Evolutionary conservation across 2,888 invertebrate genomes (phyloP).

Genomic region (Steinernema scapterisci): DNA sequence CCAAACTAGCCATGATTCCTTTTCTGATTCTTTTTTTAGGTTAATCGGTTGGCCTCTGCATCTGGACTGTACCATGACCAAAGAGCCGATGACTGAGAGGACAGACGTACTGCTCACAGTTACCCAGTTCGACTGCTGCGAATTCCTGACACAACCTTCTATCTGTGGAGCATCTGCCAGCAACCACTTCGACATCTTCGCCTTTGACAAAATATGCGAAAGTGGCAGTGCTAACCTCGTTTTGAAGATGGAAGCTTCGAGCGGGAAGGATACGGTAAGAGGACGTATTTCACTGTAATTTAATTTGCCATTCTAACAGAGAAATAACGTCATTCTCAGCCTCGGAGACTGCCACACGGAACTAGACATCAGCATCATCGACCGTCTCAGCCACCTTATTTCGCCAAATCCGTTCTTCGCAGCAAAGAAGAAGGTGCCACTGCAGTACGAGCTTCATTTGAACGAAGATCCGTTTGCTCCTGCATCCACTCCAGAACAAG

Average conservation of each 20-base stretch:
- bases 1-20: neutral
- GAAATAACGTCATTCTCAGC: neutral
- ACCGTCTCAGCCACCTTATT: constrained; percentile 1
- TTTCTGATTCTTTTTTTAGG: neutral
- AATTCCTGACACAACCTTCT: neutral
- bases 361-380: constrained; percentile 14
- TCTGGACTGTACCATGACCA: neutral
- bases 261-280: constrained; percentile 2
- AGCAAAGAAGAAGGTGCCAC: neutral
- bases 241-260: neutral
- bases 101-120: neutral
- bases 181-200: constrained; percentile 8
- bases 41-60: neutral
- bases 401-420: constrained; percentile 7
- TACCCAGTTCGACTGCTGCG: constrained; percentile 5
- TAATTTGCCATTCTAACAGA: neutral
- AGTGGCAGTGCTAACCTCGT: neutral
- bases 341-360: constrained; percentile 13
- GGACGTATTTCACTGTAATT: neutral
- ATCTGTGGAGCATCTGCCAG: neutral
- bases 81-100: neutral
- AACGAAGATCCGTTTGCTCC: constrained; percentile 1
- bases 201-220: constrained; percentile 14
- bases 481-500: neutral
- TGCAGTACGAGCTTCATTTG: neutral